These are phyloP conservation scores for Anguilla marmorata DNA, from an alignment of 2,797 vertebrate species.

Conservation along the genomic window DNA sequence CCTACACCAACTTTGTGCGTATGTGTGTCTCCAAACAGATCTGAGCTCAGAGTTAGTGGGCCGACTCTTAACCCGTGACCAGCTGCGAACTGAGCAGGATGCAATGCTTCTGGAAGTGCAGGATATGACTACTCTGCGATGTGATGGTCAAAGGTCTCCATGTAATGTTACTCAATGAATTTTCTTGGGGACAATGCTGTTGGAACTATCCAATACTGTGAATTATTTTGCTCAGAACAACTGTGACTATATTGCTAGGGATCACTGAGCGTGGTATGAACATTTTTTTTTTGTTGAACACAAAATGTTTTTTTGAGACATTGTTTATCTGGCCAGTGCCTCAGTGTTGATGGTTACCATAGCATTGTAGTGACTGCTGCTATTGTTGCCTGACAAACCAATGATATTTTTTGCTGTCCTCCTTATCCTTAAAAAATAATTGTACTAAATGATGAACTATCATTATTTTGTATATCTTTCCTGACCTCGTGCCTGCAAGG, in stretches of 20 bases:
- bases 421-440: slow-evolving; percentile 22
- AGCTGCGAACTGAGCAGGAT: slow-evolving; percentile 77
- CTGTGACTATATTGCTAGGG: not conserved
- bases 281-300: slow-evolving; percentile 25
- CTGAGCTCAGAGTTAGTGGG: slow-evolving; percentile 76
- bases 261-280: slow-evolving; percentile 19
- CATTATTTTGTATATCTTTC: slow-evolving; percentile 23
- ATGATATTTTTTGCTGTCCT: slow-evolving; percentile 13
- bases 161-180: not conserved
- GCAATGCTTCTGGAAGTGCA: slow-evolving; percentile 78
- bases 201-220: slow-evolving; percentile 11
- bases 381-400: slow-evolving; percentile 8
- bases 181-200: not conserved
- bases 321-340: not conserved
- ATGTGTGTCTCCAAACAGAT: slow-evolving; percentile 53
- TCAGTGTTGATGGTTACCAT: slow-evolving; percentile 9
- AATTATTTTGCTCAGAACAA: not conserved
- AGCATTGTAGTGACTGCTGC: slow-evolving; percentile 23
- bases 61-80: slow-evolving; percentile 72
- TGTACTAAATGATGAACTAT: not conserved
- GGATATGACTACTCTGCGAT: slow-evolving; percentile 38
- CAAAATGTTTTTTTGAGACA: slow-evolving; percentile 20
- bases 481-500: slow-evolving; percentile 1
- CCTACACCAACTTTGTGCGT: not conserved
- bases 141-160: not conserved